phyloP scores from a whole-genome alignment of 2,888 invertebrate genomes.

The Patella ulyssiponensis region DNA sequence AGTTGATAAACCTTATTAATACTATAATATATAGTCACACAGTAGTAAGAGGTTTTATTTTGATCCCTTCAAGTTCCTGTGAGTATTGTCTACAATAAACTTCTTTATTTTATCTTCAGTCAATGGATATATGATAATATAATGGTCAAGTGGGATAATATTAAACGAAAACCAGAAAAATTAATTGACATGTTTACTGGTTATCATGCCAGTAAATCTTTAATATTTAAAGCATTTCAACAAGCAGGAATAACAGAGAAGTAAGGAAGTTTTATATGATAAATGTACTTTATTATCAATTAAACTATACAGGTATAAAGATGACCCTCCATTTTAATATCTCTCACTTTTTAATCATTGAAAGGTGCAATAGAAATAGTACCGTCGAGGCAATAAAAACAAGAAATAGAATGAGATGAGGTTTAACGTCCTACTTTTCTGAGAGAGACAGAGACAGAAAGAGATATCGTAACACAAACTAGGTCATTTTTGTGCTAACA shows the following conservation, averaged over 20 bases:
- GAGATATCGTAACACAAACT: no score
- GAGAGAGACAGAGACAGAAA: no score
- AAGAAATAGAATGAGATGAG: no score
- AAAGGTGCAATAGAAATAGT: neutral
- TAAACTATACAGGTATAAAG: no score
- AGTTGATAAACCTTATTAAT: no score
- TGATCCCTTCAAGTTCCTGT: no score
- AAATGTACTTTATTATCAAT: neutral
- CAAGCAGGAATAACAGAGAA: conserved; percentile 48
- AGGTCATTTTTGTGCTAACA: no score
- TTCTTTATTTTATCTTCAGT: conserved; percentile 32
- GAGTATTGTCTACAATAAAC: neutral
- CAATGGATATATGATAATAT: conserved; percentile 58
- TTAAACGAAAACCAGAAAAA: conserved; percentile 44
- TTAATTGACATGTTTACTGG: conserved; percentile 59
- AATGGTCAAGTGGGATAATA: conserved; percentile 50
- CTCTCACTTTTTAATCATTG: no score
- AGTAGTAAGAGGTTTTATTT: no score
- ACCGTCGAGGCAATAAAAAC: neutral
- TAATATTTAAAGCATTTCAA: conserved; percentile 43
- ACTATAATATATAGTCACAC: no score
- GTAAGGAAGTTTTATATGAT: conserved; percentile 31
- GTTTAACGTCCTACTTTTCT: no score
- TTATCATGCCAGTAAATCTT: conserved; percentile 53
- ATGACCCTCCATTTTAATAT: no score